phyloP scores from a whole-genome alignment of 2,797 vertebrate species.

The Enteromius radiatus region DNA sequence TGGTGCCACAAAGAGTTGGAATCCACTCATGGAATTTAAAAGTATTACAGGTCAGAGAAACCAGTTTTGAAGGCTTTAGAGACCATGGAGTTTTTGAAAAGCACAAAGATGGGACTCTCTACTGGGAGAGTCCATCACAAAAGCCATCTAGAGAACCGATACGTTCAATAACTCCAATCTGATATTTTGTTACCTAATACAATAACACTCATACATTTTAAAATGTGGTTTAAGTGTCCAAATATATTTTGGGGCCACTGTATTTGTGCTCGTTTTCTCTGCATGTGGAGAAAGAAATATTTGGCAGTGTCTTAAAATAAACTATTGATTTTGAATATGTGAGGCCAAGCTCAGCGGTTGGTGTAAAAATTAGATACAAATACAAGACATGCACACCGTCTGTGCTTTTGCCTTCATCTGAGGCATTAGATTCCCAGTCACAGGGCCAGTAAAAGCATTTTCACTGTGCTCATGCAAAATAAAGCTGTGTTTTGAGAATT shows the following conservation, averaged over 20 bases:
- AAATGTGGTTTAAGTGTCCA: constrained; percentile 5
- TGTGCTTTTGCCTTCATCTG: background rate
- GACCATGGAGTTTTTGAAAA: constrained; percentile 25
- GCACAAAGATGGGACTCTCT: background rate
- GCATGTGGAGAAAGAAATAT: background rate
- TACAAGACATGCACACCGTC: background rate
- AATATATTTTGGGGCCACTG: background rate
- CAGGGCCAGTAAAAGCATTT: constrained; percentile 9
- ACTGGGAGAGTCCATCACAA: constrained; percentile 17
- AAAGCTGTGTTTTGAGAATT: background rate
- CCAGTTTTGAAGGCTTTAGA: constrained; percentile 35
- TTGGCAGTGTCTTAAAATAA: constrained; percentile 45
- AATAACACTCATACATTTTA: background rate
- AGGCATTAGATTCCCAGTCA: background rate
- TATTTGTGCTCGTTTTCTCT: background rate
- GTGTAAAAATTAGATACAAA: constrained; percentile 13
- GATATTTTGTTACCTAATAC: constrained; percentile 10
- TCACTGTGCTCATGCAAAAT: constrained; percentile 21
- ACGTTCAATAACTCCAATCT: background rate
- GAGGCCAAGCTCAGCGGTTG: background rate
- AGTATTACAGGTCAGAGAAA: constrained; percentile 24
- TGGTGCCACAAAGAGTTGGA: constrained; percentile 17
- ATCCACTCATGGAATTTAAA: constrained; percentile 18
- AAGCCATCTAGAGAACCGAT: constrained; percentile 20
- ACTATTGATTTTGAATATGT: constrained; percentile 41